Evolutionary conservation across 2,797 vertebrate genomes (phyloP), one percentile per base, ranked within the genome.

Genomic region (Poecilia wingei): DNA sequence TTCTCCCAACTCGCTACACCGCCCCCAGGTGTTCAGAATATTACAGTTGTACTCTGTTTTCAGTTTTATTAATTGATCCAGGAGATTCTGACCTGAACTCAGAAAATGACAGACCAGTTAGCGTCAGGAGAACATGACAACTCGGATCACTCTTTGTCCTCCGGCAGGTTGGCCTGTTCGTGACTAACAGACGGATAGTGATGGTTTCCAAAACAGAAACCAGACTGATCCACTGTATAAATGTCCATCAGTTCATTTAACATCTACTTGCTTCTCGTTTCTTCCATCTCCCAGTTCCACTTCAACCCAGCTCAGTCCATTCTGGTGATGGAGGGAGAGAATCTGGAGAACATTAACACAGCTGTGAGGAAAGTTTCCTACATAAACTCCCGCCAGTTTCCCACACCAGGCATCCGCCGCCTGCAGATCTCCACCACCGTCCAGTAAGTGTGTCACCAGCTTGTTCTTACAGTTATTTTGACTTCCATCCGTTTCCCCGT

Each of bases 381-480:
- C 95, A 98, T 99, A 92, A 99, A 99, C 94, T 99, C 98, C 41
- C 96, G 97, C 79, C 97, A 98, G 94, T 98, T 98, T 86, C 97
- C 98, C 22, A 98, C 97, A 0, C 92, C 97, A 13, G 98, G 98
- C 0, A 78, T 97, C 72, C 94, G 98, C 59, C 96, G 88, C 53
- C 96, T 99, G 83, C 97, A 95, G 93, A 95, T 99, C 84, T 97
- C 97, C 72, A 98, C 98, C 2, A 89, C 96, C 85, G 97, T 99
- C 87, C 98, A 98, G 98, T 99, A 96, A 94, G 98, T 82, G 49
- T 75, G 9, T 70, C 43, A 0, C 1, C 5, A 1, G 49, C 43
- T 69, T 75, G 41, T 20, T 41, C 3, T 59, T 49, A 2, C 25
- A 20, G 1, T 66, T 68, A n/a, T 39, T 66, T 74, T 39, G 31